phyloP scores from a whole-genome alignment of 1,140 invertebrate genomes.

The Drosophila setifemur region DNA sequence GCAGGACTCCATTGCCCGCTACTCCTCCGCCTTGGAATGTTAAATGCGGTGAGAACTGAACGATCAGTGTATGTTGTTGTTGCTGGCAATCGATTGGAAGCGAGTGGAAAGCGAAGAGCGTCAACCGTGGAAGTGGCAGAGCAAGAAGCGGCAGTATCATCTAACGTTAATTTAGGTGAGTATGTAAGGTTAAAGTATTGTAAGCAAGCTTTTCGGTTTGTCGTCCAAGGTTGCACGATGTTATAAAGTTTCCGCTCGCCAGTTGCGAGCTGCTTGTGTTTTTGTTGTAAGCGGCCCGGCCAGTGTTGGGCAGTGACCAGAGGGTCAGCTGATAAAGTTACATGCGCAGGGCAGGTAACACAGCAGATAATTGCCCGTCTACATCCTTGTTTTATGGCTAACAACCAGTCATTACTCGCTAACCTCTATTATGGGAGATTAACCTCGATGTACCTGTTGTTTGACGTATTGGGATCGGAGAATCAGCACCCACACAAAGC shows the following conservation, averaged over 20 bases:
- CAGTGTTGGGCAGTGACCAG: conserved; percentile 45
- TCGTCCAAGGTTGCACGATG: conserved; percentile 41
- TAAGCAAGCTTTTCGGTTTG: neutral
- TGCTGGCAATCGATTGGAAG: conserved; percentile 56
- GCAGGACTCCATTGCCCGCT: conserved; percentile 24
- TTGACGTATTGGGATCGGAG: too few relatives aligned
- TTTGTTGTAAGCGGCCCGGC: conserved; percentile 49
- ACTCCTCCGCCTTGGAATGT: conserved; percentile 74
- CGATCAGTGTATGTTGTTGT: conserved; percentile 77
- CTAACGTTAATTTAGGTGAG: conserved; percentile 78
- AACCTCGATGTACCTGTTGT: neutral
- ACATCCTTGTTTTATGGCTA: neutral
- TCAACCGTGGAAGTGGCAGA: conserved; percentile 72
- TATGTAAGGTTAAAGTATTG: neutral
- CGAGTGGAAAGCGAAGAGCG: conserved; percentile 52
- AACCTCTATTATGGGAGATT: neutral
- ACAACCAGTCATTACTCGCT: neutral
- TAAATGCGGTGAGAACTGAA: conserved; percentile 80
- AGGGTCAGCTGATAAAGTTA: conserved; percentile 67
- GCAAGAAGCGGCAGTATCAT: conserved; percentile 67
- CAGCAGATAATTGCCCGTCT: conserved; percentile 1
- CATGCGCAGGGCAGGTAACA: conserved; percentile 25
- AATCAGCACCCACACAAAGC: conserved; percentile 4
- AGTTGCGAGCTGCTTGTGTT: neutral
- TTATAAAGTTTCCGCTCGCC: conserved; percentile 8